Evolutionary conservation across 2,888 invertebrate genomes (phyloP), one percentile per base, ranked within the genome.

Genomic region (Ochropleura plecta): DNA sequence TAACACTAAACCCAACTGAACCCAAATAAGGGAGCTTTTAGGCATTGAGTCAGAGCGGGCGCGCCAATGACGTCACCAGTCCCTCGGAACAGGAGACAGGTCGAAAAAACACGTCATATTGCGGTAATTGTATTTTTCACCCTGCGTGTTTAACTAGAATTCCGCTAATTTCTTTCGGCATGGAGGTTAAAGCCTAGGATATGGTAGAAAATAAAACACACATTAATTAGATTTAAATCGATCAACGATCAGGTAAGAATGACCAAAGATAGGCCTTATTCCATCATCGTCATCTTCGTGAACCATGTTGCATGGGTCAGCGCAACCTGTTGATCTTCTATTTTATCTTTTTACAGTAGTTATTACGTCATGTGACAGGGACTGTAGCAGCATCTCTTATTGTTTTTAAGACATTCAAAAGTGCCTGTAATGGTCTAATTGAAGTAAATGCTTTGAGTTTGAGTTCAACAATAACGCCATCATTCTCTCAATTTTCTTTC

Each of bases 51-150:
- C 81, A 85, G 10, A 12, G 10, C 62, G 79, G 74, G 81, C 73
- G 74, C 73, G 79, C 51, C 73, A 62, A 18, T 87, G 84, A 82
- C 78, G 85, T 78, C 70, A 82, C 16, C 55, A 65, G 86, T 78
- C 81, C 76, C 76, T 71, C 44, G 55, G 78, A 76, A 78, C 42
- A 76, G 42, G 77, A 83, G 40, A 72, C 74, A 14, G 62, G 60
- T 69, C 69, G 18, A 51, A 57, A 63, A 10, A 78, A 55, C 9
- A 79, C 72, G 71, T 84, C 73, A 82, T 18, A 16, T 57, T 20
- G 51, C 51, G 20, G 14, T 49, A 65, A 60, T 70, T 44, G 12
- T 49, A 44, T 48, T 48, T 66, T 51, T 42, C 2, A 9, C 8
- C 57, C n/a, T 62, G 46, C 64, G 55, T 79, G 74, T 51, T 48